Evolutionary conservation across 1,140 invertebrate species (phyloP), one percentile per base, ranked within the genome.

Genomic region (Caerostris darwini): DNA sequence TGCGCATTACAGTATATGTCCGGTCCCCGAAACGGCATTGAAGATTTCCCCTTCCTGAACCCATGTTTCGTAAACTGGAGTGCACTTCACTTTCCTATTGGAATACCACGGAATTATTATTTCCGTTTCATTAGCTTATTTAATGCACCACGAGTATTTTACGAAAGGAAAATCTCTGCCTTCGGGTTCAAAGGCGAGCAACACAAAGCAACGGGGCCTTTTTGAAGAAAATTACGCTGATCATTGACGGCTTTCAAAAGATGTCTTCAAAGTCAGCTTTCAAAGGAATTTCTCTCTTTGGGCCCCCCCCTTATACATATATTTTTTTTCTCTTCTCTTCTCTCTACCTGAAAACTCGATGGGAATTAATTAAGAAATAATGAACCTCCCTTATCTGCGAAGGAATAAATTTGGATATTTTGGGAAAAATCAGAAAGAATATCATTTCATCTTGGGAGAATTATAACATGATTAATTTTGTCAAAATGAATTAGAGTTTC

Each of bases 61-160:
- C n/a, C 34, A 50, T 59, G 57, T 91, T 91, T 91, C 54, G 89
- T 19, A 58, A 83, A 57, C 92, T 94, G 61, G 56, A 94, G 92
- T 69, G 86, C 86, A 88, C 92, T 94, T 89, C 92, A 94, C 92
- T 94, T 94, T 94, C 92, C 92, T 77, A 94, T 94, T 71, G 92
- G 92, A n/a, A 81, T 88, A 58, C 34, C 92, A 89, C 69, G 57
- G 14, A 61, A 50, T 88, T 81, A 88, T 94, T 94, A 89, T 89
- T 94, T 94, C 86, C 92, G 69, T 94, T 94, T 94, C 92, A 94
- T 89, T 88, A 94, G 86, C 58, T 81, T 89, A 88, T 88, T 87
- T 86, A 86, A 82, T 91, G 34, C 64, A 58, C 58, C 19, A 12
- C 54, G 17, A 14, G 54, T 17, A 90, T 90, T 56, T 77, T 53